phyloP scores from a whole-genome alignment of 2,113 vertebrate species.

The Rhea pennata region DNA sequence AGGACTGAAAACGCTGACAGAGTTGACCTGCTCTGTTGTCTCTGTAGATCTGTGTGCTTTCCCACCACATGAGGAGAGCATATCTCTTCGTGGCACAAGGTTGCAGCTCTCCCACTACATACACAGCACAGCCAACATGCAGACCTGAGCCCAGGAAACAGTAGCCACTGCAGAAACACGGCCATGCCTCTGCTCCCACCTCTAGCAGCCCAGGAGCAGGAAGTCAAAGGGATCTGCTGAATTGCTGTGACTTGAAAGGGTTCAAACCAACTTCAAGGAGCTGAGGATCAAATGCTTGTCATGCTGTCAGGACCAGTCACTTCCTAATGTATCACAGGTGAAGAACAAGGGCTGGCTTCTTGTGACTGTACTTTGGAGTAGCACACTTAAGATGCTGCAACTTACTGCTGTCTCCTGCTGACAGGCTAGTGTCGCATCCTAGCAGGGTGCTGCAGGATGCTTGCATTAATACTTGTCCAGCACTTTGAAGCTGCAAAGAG shows the following conservation, averaged over 20 bases:
- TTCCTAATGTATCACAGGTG: slow-evolving; percentile 27
- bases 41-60: not conserved
- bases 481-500: not conserved
- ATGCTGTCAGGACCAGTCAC: not conserved
- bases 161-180: not conserved
- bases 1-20: slow-evolving; percentile 38
- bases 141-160: not conserved
- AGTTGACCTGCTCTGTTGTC: slow-evolving; percentile 14
- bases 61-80: not conserved
- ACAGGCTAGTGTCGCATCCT: not conserved
- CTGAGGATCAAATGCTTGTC: not conserved
- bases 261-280: not conserved
- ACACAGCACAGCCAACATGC: not conserved
- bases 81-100: not conserved
- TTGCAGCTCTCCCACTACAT: not conserved
- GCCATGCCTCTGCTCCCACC: not conserved
- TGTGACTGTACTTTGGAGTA: not conserved
- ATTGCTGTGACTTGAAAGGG: slow-evolving; percentile 2
- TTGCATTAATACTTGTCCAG: not conserved
- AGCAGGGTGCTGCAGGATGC: slow-evolving; percentile 17
- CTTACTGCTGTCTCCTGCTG: not conserved
- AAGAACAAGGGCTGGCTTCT: slow-evolving; percentile 25
- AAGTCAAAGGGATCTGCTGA: slow-evolving; percentile 38
- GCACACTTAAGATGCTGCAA: not conserved
- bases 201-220: not conserved